These are phyloP conservation scores for Trematomus bernacchii DNA, from an alignment of 2,797 vertebrate genomes.

Conservation along the genomic window DNA sequence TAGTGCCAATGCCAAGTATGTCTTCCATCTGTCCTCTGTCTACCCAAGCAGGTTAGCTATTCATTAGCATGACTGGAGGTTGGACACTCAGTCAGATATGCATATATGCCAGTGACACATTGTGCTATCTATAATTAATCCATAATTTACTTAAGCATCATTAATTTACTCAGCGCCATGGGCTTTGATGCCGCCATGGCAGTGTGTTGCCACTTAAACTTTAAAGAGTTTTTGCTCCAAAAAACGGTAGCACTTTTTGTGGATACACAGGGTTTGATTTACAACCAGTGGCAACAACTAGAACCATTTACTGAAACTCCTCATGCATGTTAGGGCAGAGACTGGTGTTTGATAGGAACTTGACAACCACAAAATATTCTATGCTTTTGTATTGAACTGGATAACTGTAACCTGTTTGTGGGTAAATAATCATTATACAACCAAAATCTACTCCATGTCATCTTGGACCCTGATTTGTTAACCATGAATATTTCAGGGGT, in stretches of 20 bases:
- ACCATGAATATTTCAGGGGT: not conserved
- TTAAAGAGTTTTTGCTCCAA: conserved; percentile 53
- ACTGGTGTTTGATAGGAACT: not conserved
- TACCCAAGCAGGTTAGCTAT: conserved; percentile 53
- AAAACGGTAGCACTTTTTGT: conserved; percentile 28
- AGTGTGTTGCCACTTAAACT: conserved; percentile 53
- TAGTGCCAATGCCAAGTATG: conserved; percentile 47
- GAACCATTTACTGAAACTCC: not conserved
- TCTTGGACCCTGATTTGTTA: not conserved
- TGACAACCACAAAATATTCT: not conserved
- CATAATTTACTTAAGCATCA: conserved; percentile 77
- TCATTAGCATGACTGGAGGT: conserved; percentile 60
- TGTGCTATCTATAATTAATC: conserved; percentile 74
- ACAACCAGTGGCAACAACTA: not conserved
- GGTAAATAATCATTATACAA: not conserved
- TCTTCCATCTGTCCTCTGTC: conserved; percentile 64
- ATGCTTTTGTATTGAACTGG: not conserved
- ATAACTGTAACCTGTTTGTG: not conserved
- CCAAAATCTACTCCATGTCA: not conserved
- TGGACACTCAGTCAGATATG: conserved; percentile 50
- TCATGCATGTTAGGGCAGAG: not conserved
- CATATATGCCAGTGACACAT: conserved; percentile 57
- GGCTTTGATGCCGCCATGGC: conserved; percentile 45
- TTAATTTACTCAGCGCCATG: conserved; percentile 65
- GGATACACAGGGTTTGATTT: conserved; percentile 16